Conservation (phyloP, 64 coral and sea anemone species). For the Porites australiensis region DNA sequence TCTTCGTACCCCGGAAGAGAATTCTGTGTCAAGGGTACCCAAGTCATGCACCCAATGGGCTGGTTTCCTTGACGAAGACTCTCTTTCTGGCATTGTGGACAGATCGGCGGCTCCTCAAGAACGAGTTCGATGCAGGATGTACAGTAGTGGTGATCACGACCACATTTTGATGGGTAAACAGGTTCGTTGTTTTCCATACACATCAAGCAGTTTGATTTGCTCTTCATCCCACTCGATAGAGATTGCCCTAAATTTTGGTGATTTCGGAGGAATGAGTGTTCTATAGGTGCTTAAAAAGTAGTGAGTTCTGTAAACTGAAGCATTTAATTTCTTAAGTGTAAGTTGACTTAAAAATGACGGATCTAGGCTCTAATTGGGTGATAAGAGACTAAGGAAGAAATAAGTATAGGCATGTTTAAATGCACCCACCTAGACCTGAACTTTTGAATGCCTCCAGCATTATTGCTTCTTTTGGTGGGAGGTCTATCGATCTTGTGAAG, state of each 20-base stretch:
- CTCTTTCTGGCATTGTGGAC: neutral
- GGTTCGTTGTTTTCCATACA: too few relatives aligned
- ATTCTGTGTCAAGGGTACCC: neutral
- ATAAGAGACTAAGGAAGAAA: neutral
- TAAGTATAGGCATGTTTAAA: neutral
- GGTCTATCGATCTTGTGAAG: too few relatives aligned
- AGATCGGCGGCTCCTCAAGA: neutral
- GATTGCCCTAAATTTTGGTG: too few relatives aligned
- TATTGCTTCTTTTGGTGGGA: too few relatives aligned
- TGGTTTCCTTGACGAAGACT: neutral
- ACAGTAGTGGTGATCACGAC: neutral
- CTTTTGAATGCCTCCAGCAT: neutral
- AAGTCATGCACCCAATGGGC: conserved; percentile 2
- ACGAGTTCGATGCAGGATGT: neutral
- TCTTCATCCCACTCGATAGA: too few relatives aligned
- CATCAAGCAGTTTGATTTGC: too few relatives aligned
- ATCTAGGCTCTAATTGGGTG: neutral
- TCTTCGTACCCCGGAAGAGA: conserved; percentile 3
- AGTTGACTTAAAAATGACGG: neutral
- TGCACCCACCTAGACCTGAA: neutral
- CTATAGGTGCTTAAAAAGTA: too few relatives aligned
- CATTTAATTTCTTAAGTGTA: too few relatives aligned
- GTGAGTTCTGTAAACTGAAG: too few relatives aligned
- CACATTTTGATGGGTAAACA: too few relatives aligned
- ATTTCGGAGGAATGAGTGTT: too few relatives aligned